Base-by-base conservation (phyloP, 1,140 invertebrate species). In the Apis florea region DNA sequence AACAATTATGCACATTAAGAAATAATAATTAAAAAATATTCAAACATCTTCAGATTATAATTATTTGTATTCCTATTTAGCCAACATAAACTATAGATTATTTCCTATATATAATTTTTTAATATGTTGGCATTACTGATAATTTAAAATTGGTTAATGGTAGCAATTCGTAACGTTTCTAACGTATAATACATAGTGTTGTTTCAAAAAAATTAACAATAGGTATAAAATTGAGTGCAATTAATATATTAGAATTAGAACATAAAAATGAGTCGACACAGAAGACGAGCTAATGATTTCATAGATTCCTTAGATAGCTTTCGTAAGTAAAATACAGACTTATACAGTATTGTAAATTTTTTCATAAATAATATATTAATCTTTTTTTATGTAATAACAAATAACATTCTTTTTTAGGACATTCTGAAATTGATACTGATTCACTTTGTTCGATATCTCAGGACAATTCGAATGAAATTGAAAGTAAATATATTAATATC, bases 251-350 rank as follows among this genome's bases (percentile, higher is more conserved):
- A 64, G 54, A 47, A 64, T 1, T 53, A 19, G 31, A 40, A 40
- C 26, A 19, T 64, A 54, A 77, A 79, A 54, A 88, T 87, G 86
- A 85, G 4, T 31, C 56, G 8, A 40, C 74, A 21, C 54, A 59
- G 83, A 56, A 84, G 86, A 47, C 79, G 59, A 31, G 85, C 85
- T 13, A 8, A 70, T 1, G n/a, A 87, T 77, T 88, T 88, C 11
- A 77, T 75, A 13, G 72, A 87, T 77, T 82, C 86, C 0, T 26
- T 88, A 13, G 58, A 13, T 1, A 82, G 76, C 58, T 82, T 76
- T 53, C 79, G 85, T 88, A 83, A 87, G 86, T 86, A 75, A 49
- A 40, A 15, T 12, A 64, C 24, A 17, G 15, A 58, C 5, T 59
- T 5, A 77, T 49, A 26, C 17, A 54, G 4, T 40, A 40, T 40